Evolutionary conservation across 1,140 invertebrate genomes (phyloP).

Genomic region (Amyelois transitella): DNA sequence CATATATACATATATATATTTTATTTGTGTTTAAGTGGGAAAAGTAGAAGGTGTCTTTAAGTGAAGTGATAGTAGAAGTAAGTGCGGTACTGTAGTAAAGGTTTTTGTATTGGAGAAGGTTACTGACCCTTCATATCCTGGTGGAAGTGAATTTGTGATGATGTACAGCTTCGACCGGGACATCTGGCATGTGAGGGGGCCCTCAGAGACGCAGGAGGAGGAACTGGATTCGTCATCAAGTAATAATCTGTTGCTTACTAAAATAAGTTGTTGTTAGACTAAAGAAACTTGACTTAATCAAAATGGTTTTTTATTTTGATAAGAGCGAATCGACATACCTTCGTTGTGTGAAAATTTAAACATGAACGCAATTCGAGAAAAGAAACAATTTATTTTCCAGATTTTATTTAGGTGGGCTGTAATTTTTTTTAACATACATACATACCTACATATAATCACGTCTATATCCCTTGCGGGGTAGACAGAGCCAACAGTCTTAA

Average conservation of each 20-base stretch:
- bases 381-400: no score
- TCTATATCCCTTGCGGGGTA: no score
- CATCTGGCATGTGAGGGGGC: constrained; percentile 53
- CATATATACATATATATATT: not conserved
- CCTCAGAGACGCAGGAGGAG: constrained; percentile 37
- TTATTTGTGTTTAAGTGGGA: not conserved
- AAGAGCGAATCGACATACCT: no score
- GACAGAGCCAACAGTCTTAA: no score
- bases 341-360: no score
- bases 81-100: not conserved
- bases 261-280: not conserved
- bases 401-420: no score
- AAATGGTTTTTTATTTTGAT: no score
- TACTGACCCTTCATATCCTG: not conserved
- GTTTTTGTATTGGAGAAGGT: not conserved
- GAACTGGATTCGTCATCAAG: constrained; percentile 17
- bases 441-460: no score
- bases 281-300: no score
- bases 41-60: not conserved
- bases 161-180: constrained; percentile 68
- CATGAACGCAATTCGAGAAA: no score
- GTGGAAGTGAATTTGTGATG: not conserved
- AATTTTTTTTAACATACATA: no score
- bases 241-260: not conserved
- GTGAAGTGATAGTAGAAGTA: not conserved